A percentile compares a stretch with the other conserved stretches of the same genome.
phyloP scores from a whole-genome alignment of 2,113 vertebrate species.

The Pholis gunnellus region DNA sequence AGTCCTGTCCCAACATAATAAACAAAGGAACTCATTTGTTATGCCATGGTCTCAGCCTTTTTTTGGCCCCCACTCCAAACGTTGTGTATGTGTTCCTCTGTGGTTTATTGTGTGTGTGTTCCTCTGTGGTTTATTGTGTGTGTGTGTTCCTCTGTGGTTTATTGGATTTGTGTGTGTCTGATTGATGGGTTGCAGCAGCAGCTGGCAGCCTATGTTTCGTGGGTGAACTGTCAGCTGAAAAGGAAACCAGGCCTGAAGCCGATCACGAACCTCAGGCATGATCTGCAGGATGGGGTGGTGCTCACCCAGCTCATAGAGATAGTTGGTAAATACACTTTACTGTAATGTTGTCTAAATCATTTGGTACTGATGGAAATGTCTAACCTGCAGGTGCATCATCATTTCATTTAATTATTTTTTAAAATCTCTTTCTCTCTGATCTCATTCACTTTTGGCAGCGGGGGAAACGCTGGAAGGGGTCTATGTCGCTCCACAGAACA shows the following conservation, averaged over 20 bases:
- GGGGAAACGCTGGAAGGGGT: slow-evolving; percentile 91
- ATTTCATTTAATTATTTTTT: background rate
- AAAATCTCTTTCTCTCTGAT: background rate
- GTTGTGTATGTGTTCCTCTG: slow-evolving; percentile 19
- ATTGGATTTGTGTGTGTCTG: slow-evolving; percentile 35
- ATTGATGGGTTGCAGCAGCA: slow-evolving; percentile 89
- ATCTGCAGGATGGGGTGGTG: slow-evolving; percentile 94
- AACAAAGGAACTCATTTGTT: slow-evolving; percentile 69
- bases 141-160: slow-evolving; percentile 29
- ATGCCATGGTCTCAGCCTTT: slow-evolving; percentile 17
- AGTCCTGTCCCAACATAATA: slow-evolving; percentile 28
- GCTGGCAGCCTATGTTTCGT: slow-evolving; percentile 93
- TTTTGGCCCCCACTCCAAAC: slow-evolving; percentile 43
- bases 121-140: background rate
- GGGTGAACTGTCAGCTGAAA: slow-evolving; percentile 97
- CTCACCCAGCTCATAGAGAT: slow-evolving; percentile 94
- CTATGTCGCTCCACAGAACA: slow-evolving; percentile 84
- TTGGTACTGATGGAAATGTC: background rate
- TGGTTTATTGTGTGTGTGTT: slow-evolving; percentile 29
- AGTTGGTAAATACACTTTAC: slow-evolving; percentile 87
- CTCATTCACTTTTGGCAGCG: slow-evolving; percentile 79
- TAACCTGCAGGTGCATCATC: background rate
- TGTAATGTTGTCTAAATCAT: background rate
- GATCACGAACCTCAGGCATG: slow-evolving; percentile 90
- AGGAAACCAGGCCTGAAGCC: slow-evolving; percentile 88